These are phyloP conservation scores for Hipposideros larvatus DNA, from an alignment of 2,797 vertebrate species.

Conservation along the genomic window DNA sequence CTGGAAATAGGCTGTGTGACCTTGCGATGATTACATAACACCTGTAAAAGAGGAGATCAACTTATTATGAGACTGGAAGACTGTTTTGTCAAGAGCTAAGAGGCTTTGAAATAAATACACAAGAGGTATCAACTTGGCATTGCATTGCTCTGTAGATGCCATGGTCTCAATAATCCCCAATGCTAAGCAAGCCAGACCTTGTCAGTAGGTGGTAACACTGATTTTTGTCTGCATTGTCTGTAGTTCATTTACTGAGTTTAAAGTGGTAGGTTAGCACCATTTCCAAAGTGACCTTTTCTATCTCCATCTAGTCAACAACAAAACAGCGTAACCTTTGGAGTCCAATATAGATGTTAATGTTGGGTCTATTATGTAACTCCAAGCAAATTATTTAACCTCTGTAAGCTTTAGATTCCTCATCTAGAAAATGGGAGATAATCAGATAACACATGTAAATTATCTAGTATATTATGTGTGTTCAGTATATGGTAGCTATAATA, in stretches of 20 bases:
- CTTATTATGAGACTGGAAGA: background rate
- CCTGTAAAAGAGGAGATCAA: constrained; percentile 10
- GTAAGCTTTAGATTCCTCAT: background rate
- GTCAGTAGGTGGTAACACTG: background rate
- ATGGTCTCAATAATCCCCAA: background rate
- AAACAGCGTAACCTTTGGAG: background rate
- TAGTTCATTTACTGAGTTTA: constrained; percentile 45
- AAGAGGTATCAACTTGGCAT: background rate
- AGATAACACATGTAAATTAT: constrained; percentile 12
- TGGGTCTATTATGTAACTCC: background rate
- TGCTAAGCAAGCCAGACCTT: background rate
- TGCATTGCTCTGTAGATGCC: background rate
- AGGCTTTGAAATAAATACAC: constrained; percentile 43
- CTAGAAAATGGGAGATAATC: background rate
- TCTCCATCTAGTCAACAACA: background rate
- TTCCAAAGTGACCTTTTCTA: constrained; percentile 56
- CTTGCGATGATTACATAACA: background rate
- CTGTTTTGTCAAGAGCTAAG: constrained; percentile 18
- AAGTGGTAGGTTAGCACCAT: constrained; percentile 14
- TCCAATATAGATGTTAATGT: background rate
- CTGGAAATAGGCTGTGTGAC: background rate
- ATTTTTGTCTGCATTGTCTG: background rate
- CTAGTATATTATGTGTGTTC: background rate
- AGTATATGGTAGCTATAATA: background rate
- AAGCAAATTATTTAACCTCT: constrained; percentile 18